Conservation (phyloP, 2,888 invertebrate species). For the Spodoptera exigua region DNA sequence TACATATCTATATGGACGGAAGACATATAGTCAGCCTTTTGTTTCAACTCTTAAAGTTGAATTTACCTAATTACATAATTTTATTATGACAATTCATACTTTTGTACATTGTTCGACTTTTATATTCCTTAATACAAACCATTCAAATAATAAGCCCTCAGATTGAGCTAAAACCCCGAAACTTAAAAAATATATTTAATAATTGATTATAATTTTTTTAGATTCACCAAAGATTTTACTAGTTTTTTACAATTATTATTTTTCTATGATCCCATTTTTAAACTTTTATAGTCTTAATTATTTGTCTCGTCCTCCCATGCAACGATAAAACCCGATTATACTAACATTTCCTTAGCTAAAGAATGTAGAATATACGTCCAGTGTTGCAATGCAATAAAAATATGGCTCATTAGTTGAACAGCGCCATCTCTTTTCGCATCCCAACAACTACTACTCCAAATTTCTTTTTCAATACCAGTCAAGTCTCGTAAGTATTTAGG, state of each 20-base stretch:
- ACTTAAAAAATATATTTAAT: background rate
- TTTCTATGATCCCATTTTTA: no score
- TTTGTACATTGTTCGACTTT: slow-evolving; percentile 65
- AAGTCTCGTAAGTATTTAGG: background rate
- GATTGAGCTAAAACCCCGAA: slow-evolving; percentile 26
- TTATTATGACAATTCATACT: slow-evolving; percentile 63
- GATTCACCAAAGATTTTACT: slow-evolving; percentile 1
- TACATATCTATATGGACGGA: slow-evolving; percentile 58
- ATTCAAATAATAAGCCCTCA: slow-evolving; percentile 31
- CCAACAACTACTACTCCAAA: background rate
- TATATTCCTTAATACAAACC: slow-evolving; percentile 27
- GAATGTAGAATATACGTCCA: no score
- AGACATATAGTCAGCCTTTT: slow-evolving; percentile 66
- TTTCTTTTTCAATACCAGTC: no score
- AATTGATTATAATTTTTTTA: no score
- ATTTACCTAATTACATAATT: slow-evolving; percentile 43
- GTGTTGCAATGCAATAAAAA: background rate
- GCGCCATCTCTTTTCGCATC: background rate
- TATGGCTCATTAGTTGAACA: background rate
- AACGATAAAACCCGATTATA: no score
- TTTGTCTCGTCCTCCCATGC: no score
- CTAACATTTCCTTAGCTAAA: no score
- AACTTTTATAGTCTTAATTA: no score
- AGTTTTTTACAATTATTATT: no score
- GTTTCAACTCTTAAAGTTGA: slow-evolving; percentile 44